These are phyloP conservation scores for Philopedon plagiatum DNA, from an alignment of 2,888 invertebrate species.

Conservation along the genomic window DNA sequence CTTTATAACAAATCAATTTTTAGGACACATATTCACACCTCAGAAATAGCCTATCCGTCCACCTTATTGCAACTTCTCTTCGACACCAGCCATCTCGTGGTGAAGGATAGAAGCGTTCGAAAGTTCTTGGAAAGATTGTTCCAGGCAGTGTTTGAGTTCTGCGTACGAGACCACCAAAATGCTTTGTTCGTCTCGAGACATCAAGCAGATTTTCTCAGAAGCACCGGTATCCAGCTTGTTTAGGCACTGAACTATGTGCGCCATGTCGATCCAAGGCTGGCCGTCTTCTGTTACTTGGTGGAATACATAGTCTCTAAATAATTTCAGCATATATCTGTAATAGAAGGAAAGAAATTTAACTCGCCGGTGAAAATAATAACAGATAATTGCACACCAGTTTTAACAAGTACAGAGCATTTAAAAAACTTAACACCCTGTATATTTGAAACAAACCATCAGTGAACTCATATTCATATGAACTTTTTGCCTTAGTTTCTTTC, in stretches of 20 bases:
- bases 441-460: no score
- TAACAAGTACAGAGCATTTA: no score
- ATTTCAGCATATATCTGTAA: slow-evolving; percentile 89
- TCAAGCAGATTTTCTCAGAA: slow-evolving; percentile 89
- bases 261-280: slow-evolving; percentile 96
- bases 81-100: slow-evolving; percentile 47
- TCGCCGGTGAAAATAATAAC: not conserved
- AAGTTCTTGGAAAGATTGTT: slow-evolving; percentile 90
- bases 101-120: slow-evolving; percentile 49
- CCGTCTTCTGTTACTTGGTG: slow-evolving; percentile 95
- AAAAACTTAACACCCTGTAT: no score
- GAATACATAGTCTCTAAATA: slow-evolving; percentile 98
- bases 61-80: slow-evolving; percentile 54
- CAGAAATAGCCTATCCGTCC: slow-evolving; percentile 2
- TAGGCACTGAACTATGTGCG: slow-evolving; percentile 93
- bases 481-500: no score
- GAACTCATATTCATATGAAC: no score
- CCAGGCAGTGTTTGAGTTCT: slow-evolving; percentile 95
- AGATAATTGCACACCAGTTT: no score
- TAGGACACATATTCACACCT: slow-evolving; percentile 24
- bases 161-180: slow-evolving; percentile 95
- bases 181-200: slow-evolving; percentile 97
- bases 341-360: not conserved
- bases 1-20: not conserved
- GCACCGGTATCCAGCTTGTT: slow-evolving; percentile 93